Conservation (phyloP, 2,888 invertebrate genomes). For the Neoitamus cyanurus region DNA sequence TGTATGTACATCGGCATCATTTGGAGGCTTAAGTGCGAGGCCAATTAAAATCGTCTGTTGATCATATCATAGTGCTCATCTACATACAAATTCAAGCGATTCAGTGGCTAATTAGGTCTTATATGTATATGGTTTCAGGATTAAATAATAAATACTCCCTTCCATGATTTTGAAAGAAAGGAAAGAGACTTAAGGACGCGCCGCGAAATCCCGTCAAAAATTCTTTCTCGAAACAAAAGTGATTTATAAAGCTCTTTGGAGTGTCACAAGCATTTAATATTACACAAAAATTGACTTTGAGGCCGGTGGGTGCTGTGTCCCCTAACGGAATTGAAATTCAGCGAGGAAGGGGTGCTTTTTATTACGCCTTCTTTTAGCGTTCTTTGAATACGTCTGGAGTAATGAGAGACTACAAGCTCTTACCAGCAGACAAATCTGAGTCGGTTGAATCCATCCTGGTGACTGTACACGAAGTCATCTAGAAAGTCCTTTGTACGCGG, state of each 20-base stretch:
- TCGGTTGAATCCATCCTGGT: conserved; percentile 4
- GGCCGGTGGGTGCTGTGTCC: background rate
- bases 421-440: conserved; percentile 10
- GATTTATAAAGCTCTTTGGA: background rate
- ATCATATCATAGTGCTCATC: too few relatives aligned
- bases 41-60: too few relatives aligned
- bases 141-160: background rate
- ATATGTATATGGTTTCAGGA: background rate
- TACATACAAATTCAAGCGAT: too few relatives aligned
- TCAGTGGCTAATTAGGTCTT: background rate
- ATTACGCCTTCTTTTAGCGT: background rate
- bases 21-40: too few relatives aligned
- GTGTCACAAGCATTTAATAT: background rate
- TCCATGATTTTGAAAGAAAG: background rate
- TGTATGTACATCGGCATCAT: too few relatives aligned
- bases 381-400: background rate
- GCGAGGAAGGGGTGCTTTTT: background rate
- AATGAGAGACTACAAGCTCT: background rate
- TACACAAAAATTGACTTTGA: background rate
- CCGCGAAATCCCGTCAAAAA: background rate
- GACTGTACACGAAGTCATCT: background rate
- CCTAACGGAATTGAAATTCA: background rate
- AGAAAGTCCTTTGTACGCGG: background rate
- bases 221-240: background rate
- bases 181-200: background rate